Percentiles rank a stretch among this genome's conserved stretches.
These are phyloP conservation scores for Trachelipus rathkii DNA, from an alignment of 1,140 invertebrate genomes.

Conservation along the genomic window DNA sequence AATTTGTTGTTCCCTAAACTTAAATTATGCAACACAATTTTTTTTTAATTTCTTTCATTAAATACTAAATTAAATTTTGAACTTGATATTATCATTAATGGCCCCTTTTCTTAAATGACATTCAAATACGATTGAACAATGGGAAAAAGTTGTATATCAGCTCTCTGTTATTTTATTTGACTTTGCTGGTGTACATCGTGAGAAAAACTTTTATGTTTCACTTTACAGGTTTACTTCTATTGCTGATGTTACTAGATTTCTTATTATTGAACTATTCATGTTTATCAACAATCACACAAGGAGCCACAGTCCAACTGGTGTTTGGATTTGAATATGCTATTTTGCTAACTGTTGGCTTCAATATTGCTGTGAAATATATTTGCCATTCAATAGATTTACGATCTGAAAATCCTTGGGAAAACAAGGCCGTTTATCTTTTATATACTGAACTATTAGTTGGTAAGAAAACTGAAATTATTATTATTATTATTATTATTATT, in stretches of 20 bases:
- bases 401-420: conserved; percentile 97
- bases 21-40: too few relatives aligned
- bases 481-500: too few relatives aligned
- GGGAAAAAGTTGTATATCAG: too few relatives aligned
- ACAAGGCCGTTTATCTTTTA: conserved; percentile 94
- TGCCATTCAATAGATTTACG: conserved; percentile 90
- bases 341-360: conserved; percentile 85
- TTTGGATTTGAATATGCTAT: conserved; percentile 99
- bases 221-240: conserved; percentile 59
- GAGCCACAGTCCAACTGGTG: conserved; percentile 94
- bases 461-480: conserved; percentile 52
- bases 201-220: neutral
- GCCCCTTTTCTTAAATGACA: too few relatives aligned
- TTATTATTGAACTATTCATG: conserved; percentile 92
- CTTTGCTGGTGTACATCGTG: too few relatives aligned
- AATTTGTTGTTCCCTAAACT: too few relatives aligned
- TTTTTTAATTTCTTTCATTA: too few relatives aligned
- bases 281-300: conserved; percentile 85
- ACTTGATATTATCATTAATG: too few relatives aligned
- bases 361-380: conserved; percentile 92
- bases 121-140: too few relatives aligned
- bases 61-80: too few relatives aligned
- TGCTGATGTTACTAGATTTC: conserved; percentile 78
- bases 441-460: conserved; percentile 96
- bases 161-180: too few relatives aligned